phyloP scores from a whole-genome alignment of 2,888 invertebrate genomes.

The Falcaria lacertinaria region DNA sequence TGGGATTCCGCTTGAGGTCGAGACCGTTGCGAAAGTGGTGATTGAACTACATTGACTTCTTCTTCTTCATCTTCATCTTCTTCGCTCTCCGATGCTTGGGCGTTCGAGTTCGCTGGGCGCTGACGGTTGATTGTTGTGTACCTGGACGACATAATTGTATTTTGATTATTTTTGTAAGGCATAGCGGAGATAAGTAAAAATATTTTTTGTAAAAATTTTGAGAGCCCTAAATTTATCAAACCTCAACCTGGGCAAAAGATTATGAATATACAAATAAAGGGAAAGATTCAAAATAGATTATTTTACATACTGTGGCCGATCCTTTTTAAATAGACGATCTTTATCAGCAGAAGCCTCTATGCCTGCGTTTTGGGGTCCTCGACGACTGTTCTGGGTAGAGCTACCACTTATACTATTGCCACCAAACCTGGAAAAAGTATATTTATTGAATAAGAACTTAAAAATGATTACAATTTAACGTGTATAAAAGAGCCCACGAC shows the following conservation, averaged over 20 bases:
- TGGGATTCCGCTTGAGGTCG: constrained; percentile 36
- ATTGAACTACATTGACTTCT: constrained; percentile 24
- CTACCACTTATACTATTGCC: constrained; percentile 37
- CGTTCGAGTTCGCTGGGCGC: constrained; percentile 67
- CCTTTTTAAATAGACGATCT: constrained; percentile 54
- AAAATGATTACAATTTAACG: too few relatives aligned
- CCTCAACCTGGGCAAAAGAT: too few relatives aligned
- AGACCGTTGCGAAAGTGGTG: constrained; percentile 9
- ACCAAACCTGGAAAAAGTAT: constrained; percentile 31
- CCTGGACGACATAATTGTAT: constrained; percentile 43
- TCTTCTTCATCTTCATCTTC: constrained; percentile 38
- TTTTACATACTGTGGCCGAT: constrained; percentile 71
- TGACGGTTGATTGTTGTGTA: constrained; percentile 82
- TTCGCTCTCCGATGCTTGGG: constrained; percentile 39
- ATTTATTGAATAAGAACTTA: too few relatives aligned
- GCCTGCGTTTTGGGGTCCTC: constrained; percentile 79
- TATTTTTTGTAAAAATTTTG: too few relatives aligned
- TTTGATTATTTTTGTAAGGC: too few relatives aligned
- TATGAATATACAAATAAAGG: too few relatives aligned
- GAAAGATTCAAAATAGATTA: too few relatives aligned
- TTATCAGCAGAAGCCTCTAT: constrained; percentile 55
- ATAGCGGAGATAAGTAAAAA: too few relatives aligned
- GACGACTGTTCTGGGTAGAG: constrained; percentile 48
- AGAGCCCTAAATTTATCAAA: too few relatives aligned
- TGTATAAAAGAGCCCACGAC: too few relatives aligned